A percentile compares a stretch with the other conserved stretches of the same genome.
Conservation (phyloP, 1,140 invertebrate genomes). For the Theocolax elegans region DNA sequence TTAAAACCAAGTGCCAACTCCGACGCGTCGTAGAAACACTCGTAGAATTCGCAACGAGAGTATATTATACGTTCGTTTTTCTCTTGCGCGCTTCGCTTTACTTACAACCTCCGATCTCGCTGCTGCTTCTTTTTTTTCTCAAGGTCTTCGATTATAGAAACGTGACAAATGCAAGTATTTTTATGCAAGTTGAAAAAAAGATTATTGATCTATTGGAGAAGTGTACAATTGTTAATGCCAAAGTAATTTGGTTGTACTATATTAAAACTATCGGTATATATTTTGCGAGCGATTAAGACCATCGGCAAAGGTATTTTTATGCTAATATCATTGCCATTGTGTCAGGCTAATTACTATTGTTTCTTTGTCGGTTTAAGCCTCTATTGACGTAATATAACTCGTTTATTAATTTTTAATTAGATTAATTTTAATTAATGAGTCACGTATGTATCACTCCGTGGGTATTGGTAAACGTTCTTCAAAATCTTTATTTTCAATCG, state of each 20-base stretch:
- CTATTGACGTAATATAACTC: constrained; percentile 45
- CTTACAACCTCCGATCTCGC: too few relatives aligned
- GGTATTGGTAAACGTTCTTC: too few relatives aligned
- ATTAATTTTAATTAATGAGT: neutral
- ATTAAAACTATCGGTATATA: too few relatives aligned
- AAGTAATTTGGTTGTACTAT: too few relatives aligned
- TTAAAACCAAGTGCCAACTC: neutral
- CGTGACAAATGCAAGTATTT: too few relatives aligned
- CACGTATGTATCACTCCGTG: neutral
- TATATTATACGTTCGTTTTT: constrained; percentile 4
- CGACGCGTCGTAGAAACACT: neutral
- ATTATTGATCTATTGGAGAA: too few relatives aligned
- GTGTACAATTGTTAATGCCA: too few relatives aligned
- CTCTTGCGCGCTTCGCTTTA: neutral
- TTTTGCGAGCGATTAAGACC: too few relatives aligned
- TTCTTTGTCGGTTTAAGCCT: constrained; percentile 48
- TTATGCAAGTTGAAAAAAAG: too few relatives aligned
- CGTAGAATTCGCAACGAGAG: neutral
- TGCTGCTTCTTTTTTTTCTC: too few relatives aligned
- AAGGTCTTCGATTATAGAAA: too few relatives aligned
- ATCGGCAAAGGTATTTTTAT: constrained; percentile 53
- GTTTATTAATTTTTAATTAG: neutral
- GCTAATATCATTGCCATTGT: constrained; percentile 55
- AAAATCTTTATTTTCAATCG: too few relatives aligned
- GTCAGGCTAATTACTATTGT: constrained; percentile 40